phyloP scores from a whole-genome alignment of 2,797 vertebrate genomes.

The Catamblyrhynchus diadema region DNA sequence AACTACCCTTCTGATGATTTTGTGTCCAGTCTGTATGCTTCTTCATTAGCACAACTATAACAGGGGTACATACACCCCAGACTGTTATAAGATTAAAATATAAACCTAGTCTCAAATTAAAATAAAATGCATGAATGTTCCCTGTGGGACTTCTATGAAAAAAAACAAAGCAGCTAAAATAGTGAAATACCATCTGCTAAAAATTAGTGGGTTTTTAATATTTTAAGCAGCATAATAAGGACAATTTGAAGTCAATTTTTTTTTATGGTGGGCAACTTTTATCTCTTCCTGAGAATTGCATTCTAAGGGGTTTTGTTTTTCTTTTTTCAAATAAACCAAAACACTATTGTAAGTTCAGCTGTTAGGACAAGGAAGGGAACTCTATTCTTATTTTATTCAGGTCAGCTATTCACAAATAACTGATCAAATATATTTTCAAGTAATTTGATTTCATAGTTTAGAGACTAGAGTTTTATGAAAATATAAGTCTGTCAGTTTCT shows the following conservation, averaged over 20 bases:
- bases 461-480: neutral
- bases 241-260: neutral
- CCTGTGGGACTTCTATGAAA: neutral
- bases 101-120: neutral
- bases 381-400: neutral
- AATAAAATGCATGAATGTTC: neutral
- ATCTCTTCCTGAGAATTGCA: neutral
- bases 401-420: neutral
- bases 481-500: neutral
- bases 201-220: neutral
- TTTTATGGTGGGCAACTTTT: neutral
- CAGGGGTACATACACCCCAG: neutral
- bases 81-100: neutral
- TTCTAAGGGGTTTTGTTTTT: neutral
- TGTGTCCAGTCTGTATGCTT: neutral
- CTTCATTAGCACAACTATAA: neutral
- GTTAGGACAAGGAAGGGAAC: neutral
- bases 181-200: neutral
- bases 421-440: neutral
- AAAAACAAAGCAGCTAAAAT: neutral
- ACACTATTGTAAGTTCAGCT: neutral
- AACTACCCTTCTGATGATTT: neutral
- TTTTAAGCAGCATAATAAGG: neutral
- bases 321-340: neutral
- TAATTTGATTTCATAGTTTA: neutral